Base-by-base conservation (phyloP, 1,140 invertebrate genomes). In the Ectropis grisescens region DNA sequence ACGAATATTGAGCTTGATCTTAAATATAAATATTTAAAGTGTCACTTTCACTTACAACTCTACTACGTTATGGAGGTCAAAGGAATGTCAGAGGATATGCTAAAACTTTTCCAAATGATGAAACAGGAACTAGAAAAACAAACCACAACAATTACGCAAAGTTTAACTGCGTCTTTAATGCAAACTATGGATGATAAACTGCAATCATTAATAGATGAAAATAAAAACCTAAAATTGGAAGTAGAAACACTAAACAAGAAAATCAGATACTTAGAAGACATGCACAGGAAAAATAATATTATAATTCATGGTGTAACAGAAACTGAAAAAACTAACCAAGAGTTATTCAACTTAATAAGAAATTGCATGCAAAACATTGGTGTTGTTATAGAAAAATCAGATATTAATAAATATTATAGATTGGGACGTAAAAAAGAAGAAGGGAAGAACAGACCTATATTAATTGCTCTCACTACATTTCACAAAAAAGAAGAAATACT, bases 241-340 rank as follows among this genome's bases (percentile, higher is more conserved):
- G 10, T 41, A 7, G 14, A 26, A 29, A 28, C 11, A 2, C 23
- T 47, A 10, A 32, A 48, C 7, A 16, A 26, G n/a, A 38, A 40
- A 14, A 13, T 48, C 1, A 29, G 25, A n/a, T 4, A 29, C 10
- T 29, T 39, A 11, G 37, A 40, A 28, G 30, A 13, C 11, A 28
- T 29, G 19, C 7, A 33, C 29, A 15, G 38, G 30, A 24, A 26
- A 33, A 35, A 19, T 10, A 50, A 12, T 45, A 15, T 19, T 4
- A 36, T 41, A 28, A 13, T 45, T 12, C 25, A 32, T 22, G 36
- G 47, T 27, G 9, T 31, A 7, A 2, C 36, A 37, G 38, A 45
- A 38, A 26, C 29, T 19, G 16, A 19, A 10, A 27, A 37, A 35
- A 13, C 7, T 15, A 34, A 11, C 29, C 1, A 14, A 13, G n/a